Conservation (phyloP, 1,140 invertebrate genomes). For the Ceratina australensis region DNA sequence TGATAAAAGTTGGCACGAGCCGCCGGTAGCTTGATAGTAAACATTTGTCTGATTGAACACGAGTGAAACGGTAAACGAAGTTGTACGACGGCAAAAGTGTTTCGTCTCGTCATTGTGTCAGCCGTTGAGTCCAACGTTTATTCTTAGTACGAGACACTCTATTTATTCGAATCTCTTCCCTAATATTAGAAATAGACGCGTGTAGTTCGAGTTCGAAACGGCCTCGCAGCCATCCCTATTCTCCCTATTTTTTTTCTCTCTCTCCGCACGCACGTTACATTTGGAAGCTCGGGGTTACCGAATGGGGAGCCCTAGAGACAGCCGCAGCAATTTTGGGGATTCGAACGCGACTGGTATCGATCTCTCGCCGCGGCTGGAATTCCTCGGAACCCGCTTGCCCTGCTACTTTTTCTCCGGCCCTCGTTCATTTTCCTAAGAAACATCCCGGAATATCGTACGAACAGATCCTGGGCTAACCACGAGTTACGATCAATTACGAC, state of each 20-base stretch:
- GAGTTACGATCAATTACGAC: constrained; percentile 29
- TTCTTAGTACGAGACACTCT: too few species aligned
- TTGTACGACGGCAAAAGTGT: too few species aligned
- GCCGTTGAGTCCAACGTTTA: too few species aligned
- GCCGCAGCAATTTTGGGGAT: constrained; percentile 44
- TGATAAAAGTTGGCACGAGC: too few species aligned
- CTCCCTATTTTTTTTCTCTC: constrained; percentile 3
- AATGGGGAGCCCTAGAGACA: constrained; percentile 26
- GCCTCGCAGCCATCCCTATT: too few species aligned
- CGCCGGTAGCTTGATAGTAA: too few species aligned
- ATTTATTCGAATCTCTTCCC: too few species aligned
- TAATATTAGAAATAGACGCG: too few species aligned
- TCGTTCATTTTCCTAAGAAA: neutral
- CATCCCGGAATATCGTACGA: neutral
- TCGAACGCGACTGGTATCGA: constrained; percentile 35
- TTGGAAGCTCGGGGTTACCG: constrained; percentile 36
- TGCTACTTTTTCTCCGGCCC: neutral
- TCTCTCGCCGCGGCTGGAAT: neutral
- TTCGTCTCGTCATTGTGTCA: too few species aligned
- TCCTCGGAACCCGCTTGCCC: neutral
- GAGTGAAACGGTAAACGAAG: too few species aligned
- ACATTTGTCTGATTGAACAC: too few species aligned
- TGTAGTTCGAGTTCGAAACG: too few species aligned
- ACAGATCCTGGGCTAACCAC: neutral
- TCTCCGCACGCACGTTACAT: constrained; percentile 43